Percentiles rank a stretch among this genome's conserved stretches.
Evolutionary conservation across 2,113 vertebrate genomes (phyloP).

Genomic region (Nannospalax galili): DNA sequence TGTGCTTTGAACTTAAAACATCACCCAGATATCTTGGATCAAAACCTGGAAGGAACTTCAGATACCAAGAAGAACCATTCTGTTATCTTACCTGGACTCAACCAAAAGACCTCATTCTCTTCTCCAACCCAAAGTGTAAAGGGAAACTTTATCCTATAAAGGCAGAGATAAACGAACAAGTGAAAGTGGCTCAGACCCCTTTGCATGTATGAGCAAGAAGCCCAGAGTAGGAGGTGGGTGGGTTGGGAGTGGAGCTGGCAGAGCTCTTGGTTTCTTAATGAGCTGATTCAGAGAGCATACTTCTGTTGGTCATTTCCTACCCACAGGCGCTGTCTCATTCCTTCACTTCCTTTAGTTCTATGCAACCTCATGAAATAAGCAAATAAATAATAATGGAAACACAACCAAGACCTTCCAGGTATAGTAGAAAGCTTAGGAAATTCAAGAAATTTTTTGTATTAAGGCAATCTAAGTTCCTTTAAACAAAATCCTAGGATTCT

Average conservation of each 20-base stretch:
- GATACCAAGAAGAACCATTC: not conserved
- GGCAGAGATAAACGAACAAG: not conserved
- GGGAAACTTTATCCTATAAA: too few relatives aligned
- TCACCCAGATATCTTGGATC: not conserved
- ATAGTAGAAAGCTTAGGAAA: not conserved
- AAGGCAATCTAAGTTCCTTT: conserved; percentile 6
- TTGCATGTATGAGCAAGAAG: not conserved
- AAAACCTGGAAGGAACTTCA: not conserved
- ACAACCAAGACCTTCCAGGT: not conserved
- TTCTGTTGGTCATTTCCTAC: not conserved
- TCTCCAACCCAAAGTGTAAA: not conserved
- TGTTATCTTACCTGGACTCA: not conserved
- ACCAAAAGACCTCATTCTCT: not conserved
- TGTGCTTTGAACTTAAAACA: not conserved
- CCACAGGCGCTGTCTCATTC: not conserved
- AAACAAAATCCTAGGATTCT: conserved; percentile 10
- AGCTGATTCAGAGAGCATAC: not conserved
- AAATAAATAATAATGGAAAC: not conserved
- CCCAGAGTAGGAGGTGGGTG: not conserved
- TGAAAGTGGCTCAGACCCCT: not conserved
- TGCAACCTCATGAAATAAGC: not conserved
- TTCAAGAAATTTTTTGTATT: not conserved
- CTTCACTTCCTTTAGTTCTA: not conserved
- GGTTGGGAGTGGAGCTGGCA: not conserved
- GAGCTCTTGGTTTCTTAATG: not conserved